Percentiles rank a stretch among this genome's conserved stretches.
These are phyloP conservation scores for Phragmatobia fuliginosa DNA, from an alignment of 2,888 invertebrate species.

Conservation along the genomic window DNA sequence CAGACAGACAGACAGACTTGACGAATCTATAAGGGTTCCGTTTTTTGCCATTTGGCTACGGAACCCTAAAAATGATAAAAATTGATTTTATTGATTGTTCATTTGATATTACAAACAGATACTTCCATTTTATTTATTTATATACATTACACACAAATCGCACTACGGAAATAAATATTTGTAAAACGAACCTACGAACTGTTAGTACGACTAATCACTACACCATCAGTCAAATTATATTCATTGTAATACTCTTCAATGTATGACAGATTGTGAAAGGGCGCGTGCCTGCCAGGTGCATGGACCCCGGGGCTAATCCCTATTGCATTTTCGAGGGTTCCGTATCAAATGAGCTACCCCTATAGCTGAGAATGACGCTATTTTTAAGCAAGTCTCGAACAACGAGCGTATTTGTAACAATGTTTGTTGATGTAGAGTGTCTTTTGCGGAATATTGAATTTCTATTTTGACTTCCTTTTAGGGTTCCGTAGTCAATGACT, in stretches of 20 bases:
- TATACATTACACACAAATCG: too few species aligned
- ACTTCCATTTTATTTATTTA: too few species aligned
- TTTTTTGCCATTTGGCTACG: too few species aligned
- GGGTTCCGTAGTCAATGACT: too few species aligned
- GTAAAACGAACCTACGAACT: too few species aligned
- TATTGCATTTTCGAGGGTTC: slow-evolving; percentile 33
- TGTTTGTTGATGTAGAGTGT: neutral
- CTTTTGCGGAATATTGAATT: neutral
- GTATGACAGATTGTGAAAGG: slow-evolving; percentile 40
- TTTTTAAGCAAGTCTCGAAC: slow-evolving; percentile 1
- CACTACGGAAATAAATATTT: too few species aligned
- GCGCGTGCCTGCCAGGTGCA: slow-evolving; percentile 67
- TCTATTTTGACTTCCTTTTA: too few species aligned
- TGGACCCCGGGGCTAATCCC: slow-evolving; percentile 29
- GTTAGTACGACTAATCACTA: neutral
- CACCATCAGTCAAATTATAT: neutral
- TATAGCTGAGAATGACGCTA: neutral
- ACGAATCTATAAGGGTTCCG: too few species aligned
- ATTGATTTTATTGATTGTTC: too few species aligned
- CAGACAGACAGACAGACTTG: too few species aligned
- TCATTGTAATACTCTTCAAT: slow-evolving; percentile 28
- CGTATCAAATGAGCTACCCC: slow-evolving; percentile 3
- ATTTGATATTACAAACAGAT: too few species aligned
- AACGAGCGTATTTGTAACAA: slow-evolving; percentile 4
- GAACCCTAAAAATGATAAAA: too few species aligned